A percentile compares a stretch with the other conserved stretches of the same genome.
Conservation (phyloP, 2,113 vertebrate species). For the Heterotis niloticus region DNA sequence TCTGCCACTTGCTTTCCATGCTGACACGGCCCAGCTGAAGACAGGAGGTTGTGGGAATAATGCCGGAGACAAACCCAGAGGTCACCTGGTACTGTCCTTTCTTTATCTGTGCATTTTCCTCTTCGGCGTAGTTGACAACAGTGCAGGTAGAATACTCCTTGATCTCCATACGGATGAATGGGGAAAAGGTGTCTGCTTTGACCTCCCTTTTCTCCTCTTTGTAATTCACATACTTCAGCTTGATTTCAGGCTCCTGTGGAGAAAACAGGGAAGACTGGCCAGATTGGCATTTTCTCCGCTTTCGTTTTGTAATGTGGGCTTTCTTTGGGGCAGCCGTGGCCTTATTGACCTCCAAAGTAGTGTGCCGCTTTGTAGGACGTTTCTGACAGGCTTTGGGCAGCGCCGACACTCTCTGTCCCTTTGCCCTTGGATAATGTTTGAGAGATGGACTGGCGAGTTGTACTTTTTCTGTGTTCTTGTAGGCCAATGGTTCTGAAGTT, state of each 20-base stretch:
- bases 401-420: constrained; percentile 8
- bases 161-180: constrained; percentile 53
- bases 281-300: constrained; percentile 43
- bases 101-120: constrained; percentile 44
- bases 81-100: constrained; percentile 44
- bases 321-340: constrained; percentile 39
- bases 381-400: constrained; percentile 47
- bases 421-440: constrained; percentile 19
- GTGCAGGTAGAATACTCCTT: constrained; percentile 51
- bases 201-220: constrained; percentile 60
- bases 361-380: constrained; percentile 40
- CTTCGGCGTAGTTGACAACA: constrained; percentile 63
- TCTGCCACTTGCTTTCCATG: constrained; percentile 42
- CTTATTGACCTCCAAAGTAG: constrained; percentile 31
- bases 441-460: constrained; percentile 12
- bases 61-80: constrained; percentile 42
- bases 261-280: constrained; percentile 53
- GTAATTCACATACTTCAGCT: constrained; percentile 59
- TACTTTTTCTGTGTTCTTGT: constrained; percentile 20
- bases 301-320: constrained; percentile 41
- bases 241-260: constrained; percentile 70
- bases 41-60: constrained; percentile 60
- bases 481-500: constrained; percentile 36
- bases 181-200: constrained; percentile 55
- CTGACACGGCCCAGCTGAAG: constrained; percentile 56